These are phyloP conservation scores for Lumbricus terrestris DNA, from an alignment of 2,888 invertebrate genomes.

Conservation along the genomic window DNA sequence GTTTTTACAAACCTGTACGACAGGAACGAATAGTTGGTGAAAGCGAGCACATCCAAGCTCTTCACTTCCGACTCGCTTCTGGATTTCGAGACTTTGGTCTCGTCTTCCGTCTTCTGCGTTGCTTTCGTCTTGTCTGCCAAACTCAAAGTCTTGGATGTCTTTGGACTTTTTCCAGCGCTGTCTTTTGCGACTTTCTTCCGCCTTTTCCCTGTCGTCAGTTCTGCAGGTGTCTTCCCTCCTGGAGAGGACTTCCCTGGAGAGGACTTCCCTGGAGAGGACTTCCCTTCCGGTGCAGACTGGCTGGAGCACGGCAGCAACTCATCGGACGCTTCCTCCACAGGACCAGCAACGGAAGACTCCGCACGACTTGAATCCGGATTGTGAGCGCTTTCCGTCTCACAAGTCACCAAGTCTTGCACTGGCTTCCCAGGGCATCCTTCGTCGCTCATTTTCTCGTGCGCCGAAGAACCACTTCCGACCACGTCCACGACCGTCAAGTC, in stretches of 20 bases:
- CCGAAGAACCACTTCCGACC: neutral
- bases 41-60: neutral
- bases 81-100: neutral
- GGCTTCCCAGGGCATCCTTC: neutral
- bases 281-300: neutral
- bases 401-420: neutral
- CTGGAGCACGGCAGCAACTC: neutral
- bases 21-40: neutral
- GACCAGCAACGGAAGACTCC: neutral
- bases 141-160: neutral
- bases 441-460: neutral
- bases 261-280: neutral
- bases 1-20: neutral
- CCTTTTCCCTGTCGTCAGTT: neutral
- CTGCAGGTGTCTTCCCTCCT: constrained; percentile 11
- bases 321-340: neutral
- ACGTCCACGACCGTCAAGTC: neutral
- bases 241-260: neutral
- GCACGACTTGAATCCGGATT: neutral
- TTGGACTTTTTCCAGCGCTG: neutral
- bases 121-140: neutral
- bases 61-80: neutral
- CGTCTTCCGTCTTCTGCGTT: neutral
- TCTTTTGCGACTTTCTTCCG: neutral
- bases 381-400: neutral